These are phyloP conservation scores for Liopterus haemorrhoidalis DNA, from an alignment of 2,888 invertebrate genomes.

Conservation along the genomic window DNA sequence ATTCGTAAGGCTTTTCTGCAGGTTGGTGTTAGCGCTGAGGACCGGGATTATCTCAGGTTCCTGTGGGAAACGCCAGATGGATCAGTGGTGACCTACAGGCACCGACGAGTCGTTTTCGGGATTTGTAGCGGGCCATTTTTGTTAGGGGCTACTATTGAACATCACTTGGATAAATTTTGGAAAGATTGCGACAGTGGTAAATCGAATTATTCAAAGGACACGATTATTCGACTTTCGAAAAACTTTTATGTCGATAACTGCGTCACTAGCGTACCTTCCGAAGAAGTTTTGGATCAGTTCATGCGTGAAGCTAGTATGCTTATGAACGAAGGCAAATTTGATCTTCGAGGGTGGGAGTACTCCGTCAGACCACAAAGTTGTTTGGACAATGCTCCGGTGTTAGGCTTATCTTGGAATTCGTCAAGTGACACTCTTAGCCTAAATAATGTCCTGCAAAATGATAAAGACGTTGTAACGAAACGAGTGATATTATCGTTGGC, in stretches of 20 bases:
- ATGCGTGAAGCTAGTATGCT: no score
- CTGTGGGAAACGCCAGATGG: slow-evolving; percentile 28
- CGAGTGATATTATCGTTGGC: slow-evolving; percentile 18
- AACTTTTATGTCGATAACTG: slow-evolving; percentile 31
- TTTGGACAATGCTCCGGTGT: no score
- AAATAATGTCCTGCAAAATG: slow-evolving; percentile 7
- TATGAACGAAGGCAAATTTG: no score
- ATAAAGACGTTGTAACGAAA: slow-evolving; percentile 1
- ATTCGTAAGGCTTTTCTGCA: no score
- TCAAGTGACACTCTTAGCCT: no score
- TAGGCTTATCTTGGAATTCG: no score
- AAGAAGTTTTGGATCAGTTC: no score
- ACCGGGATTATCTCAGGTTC: no score
- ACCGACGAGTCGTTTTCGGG: slow-evolving; percentile 33
- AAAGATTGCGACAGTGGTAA: slow-evolving; percentile 14
- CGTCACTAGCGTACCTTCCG: slow-evolving; percentile 7
- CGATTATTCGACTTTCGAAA: not conserved
- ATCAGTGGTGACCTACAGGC: slow-evolving; percentile 13
- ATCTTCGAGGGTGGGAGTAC: no score
- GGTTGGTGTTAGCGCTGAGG: no score
- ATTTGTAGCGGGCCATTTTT: slow-evolving; percentile 30
- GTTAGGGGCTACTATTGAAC: slow-evolving; percentile 29
- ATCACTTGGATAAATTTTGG: slow-evolving; percentile 26
- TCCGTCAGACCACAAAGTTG: no score
- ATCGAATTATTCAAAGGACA: not conserved